Evolutionary conservation across 2,888 invertebrate genomes (phyloP).

Genomic region (Andrena dorsata): DNA sequence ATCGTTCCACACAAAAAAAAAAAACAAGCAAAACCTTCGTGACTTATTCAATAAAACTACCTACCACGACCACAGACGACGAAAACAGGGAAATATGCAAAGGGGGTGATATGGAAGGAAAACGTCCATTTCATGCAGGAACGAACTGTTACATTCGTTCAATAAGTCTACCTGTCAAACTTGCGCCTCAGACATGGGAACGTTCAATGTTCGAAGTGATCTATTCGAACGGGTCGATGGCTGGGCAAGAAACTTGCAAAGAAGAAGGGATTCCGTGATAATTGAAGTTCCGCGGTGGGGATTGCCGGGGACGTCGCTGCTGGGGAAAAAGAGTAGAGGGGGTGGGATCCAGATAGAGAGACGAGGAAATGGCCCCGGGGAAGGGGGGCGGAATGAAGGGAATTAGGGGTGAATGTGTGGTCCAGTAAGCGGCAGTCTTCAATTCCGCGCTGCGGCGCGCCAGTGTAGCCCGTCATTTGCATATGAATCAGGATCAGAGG

Average conservation of each 20-base stretch:
- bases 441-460: conserved; percentile 74
- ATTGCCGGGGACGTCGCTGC: not conserved
- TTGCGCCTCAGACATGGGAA: not conserved
- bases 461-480: conserved; percentile 80
- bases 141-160: not conserved
- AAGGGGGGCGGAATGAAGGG: conserved; percentile 54
- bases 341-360: not conserved
- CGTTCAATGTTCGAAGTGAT: not conserved
- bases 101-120: not conserved
- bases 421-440: conserved; percentile 77
- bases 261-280: conserved; percentile 20
- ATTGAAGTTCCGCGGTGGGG: not conserved
- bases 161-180: conserved; percentile 7
- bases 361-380: conserved; percentile 3
- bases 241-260: not conserved
- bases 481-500: conserved; percentile 82
- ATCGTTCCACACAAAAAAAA: too few relatives aligned
- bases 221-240: conserved; percentile 20
- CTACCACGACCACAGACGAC: too few relatives aligned
- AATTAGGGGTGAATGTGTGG: conserved; percentile 68
- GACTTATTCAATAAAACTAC: too few relatives aligned
- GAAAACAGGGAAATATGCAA: not conserved
- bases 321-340: not conserved
- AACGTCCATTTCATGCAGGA: not conserved
- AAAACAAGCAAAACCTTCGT: too few relatives aligned